phyloP scores from a whole-genome alignment of 2,113 vertebrate genomes.

The Indicator maculatus region DNA sequence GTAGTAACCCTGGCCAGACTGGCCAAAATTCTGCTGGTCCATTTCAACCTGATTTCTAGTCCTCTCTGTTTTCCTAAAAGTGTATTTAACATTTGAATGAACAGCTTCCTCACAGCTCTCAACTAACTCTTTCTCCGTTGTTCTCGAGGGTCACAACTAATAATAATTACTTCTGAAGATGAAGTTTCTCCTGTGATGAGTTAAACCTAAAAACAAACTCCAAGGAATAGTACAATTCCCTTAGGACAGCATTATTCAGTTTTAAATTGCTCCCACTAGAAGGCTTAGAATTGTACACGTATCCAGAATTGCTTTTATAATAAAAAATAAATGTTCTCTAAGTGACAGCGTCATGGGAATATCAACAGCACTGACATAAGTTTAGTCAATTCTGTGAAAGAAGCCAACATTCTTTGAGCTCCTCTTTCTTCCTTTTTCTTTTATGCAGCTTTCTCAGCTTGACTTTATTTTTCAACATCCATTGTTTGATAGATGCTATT shows the following conservation, averaged over 20 bases:
- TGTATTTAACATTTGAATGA: neutral
- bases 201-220: slow-evolving; percentile 67
- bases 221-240: slow-evolving; percentile 40
- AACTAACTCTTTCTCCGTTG: neutral
- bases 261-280: slow-evolving; percentile 71
- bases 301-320: slow-evolving; percentile 68
- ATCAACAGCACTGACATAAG: slow-evolving; percentile 33
- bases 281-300: slow-evolving; percentile 48
- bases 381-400: slow-evolving; percentile 15
- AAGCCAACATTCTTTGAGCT: neutral
- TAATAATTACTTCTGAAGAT: slow-evolving; percentile 37
- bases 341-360: slow-evolving; percentile 59
- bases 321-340: slow-evolving; percentile 69
- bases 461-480: neutral
- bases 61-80: neutral
- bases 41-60: neutral
- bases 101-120: neutral
- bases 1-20: neutral
- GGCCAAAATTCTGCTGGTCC: neutral
- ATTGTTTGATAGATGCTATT: neutral
- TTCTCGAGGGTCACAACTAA: slow-evolving; percentile 23
- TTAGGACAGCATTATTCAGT: slow-evolving; percentile 49
- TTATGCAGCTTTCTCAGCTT: neutral
- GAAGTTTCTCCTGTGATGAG: slow-evolving; percentile 15
- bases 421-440: neutral